Evolutionary conservation across 2,797 vertebrate species (phyloP).

Genomic region (Pipistrellus pygmaeus): DNA sequence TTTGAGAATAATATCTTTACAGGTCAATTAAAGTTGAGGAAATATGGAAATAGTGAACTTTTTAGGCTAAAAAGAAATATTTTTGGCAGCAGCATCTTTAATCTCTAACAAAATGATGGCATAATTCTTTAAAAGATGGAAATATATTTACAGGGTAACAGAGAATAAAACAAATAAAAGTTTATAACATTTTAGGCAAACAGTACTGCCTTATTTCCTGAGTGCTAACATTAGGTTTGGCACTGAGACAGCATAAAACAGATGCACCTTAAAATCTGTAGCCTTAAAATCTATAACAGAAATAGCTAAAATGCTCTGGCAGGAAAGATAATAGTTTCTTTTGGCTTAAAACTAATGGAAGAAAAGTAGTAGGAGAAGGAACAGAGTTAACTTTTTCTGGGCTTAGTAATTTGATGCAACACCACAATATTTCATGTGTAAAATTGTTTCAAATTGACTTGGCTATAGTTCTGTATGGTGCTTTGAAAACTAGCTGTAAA

Average conservation of each 20-base stretch:
- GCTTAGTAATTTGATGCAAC: conserved; percentile 70
- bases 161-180: conserved; percentile 61
- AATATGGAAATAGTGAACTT: conserved; percentile 61
- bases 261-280: conserved; percentile 63
- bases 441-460: conserved; percentile 71
- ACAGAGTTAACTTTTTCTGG: conserved; percentile 43
- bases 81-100: conserved; percentile 50
- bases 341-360: conserved; percentile 68
- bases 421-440: conserved; percentile 75
- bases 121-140: conserved; percentile 62
- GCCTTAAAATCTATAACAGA: conserved; percentile 65
- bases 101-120: conserved; percentile 65
- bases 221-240: conserved; percentile 63
- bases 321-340: conserved; percentile 73
- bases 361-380: conserved; percentile 62
- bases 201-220: conserved; percentile 60
- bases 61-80: conserved; percentile 53
- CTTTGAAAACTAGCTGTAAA: conserved; percentile 69
- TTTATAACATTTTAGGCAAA: conserved; percentile 65
- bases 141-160: conserved; percentile 59
- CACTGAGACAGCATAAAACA: conserved; percentile 50
- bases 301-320: conserved; percentile 61
- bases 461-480: conserved; percentile 54
- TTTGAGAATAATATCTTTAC: conserved; percentile 61
- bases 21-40: conserved; percentile 64